Percentiles rank a stretch among this genome's conserved stretches.
Evolutionary conservation across 2,113 vertebrate species (phyloP).

Genomic region (Gymnocephalus cernua): DNA sequence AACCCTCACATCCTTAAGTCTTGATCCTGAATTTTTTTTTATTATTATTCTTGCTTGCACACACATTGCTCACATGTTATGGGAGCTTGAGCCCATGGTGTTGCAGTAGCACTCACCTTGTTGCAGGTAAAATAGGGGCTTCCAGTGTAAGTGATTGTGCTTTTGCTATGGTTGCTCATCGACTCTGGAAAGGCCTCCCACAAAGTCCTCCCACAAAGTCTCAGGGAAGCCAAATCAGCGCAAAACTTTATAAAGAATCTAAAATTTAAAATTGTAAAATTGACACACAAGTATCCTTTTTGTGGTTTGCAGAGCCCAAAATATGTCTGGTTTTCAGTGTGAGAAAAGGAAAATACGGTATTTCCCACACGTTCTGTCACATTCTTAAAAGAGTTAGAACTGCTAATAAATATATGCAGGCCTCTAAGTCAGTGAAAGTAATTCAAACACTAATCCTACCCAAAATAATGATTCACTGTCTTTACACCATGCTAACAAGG

Average conservation of each 20-base stretch:
- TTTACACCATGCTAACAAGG: conserved; percentile 3
- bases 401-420: not conserved
- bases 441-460: not conserved
- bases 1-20: not conserved
- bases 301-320: not conserved
- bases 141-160: too few relatives aligned
- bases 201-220: too few relatives aligned
- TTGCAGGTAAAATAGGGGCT: too few relatives aligned
- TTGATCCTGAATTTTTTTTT: not conserved
- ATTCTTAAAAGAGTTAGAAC: not conserved
- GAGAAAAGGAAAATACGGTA: not conserved
- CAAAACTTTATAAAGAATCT: not conserved
- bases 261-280: not conserved
- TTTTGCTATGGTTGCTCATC: too few relatives aligned
- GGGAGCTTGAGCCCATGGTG: too few relatives aligned
- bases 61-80: too few relatives aligned
- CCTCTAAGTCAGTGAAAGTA: not conserved
- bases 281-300: not conserved
- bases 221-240: too few relatives aligned
- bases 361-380: not conserved
- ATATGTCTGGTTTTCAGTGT: not conserved
- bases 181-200: too few relatives aligned
- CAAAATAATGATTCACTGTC: not conserved
- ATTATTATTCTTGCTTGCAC: too few relatives aligned
- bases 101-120: too few relatives aligned